Evolutionary conservation across 1,140 invertebrate genomes (phyloP), one percentile per base, ranked within the genome.

Genomic region (Hirudo medicinalis): DNA sequence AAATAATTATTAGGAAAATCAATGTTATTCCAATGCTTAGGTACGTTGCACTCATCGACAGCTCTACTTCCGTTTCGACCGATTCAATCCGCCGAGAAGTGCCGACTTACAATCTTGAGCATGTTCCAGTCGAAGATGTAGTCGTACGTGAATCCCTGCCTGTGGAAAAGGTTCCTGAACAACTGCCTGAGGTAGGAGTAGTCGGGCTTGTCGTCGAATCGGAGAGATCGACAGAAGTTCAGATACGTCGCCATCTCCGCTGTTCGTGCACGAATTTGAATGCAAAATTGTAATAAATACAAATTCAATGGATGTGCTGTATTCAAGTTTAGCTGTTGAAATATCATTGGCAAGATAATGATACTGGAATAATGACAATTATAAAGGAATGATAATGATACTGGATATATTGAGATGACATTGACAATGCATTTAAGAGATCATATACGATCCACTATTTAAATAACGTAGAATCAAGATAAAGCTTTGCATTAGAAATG

Each of bases 91-190:
- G 17, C 57, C 3, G 8, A 63, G 22, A 63, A 32, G 20, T 11
- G 19, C 8, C 20, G 43, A 63, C 43, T 70, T 53, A 70, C 69
- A n/a, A 70, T 94, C 81, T 97, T 95, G 78, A 98, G 85, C 89
- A 97, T 91, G 75, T 94, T 99, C 97, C 97, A 99, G 83, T 99
- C 96, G 84, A 98, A 99, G 75, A 91, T 93, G 85, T 97, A 99
- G 84, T 99, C 96, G 77, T 98, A 87, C 74, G 84, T 84, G 76
- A 85, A 87, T 66, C 84, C 85, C 76, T 86, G 84, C 66, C 84
- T 77, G 75, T 85, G 84, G 77, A 87, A 87, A 27, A 87, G 78
- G 72, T 84, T 85, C 17, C 86, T 78, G 76, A 87, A 85, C 55
- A 87, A 76, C 75, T 85, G 83, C 70, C 86, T 77, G 57, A 87